Percentiles rank a stretch among this genome's conserved stretches.
These are phyloP conservation scores for Mobula birostris DNA, from an alignment of 2,113 vertebrate species.

Conservation along the genomic window DNA sequence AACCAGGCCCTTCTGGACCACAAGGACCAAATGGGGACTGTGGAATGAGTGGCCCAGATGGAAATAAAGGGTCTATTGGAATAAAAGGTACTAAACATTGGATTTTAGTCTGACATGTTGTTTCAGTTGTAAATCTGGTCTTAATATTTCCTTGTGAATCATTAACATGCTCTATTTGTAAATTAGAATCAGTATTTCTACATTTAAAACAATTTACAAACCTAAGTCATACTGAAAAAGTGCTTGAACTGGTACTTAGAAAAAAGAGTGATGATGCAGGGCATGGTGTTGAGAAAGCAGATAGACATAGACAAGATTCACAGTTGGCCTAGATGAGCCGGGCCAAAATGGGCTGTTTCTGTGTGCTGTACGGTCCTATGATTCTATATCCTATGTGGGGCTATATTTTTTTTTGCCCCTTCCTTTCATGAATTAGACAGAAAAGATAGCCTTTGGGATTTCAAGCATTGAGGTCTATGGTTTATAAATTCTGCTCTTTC, in stretches of 20 bases:
- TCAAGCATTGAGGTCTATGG: neutral
- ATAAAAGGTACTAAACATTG: neutral
- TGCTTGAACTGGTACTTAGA: no score
- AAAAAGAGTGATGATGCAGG: no score
- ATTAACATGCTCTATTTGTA: neutral
- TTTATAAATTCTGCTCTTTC: neutral
- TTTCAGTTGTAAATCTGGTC: neutral
- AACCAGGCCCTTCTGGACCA: conserved; percentile 2
- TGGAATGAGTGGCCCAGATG: neutral
- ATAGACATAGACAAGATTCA: no score
- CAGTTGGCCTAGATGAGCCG: no score
- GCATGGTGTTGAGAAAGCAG: no score
- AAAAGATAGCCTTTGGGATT: no score
- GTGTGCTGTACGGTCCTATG: no score
- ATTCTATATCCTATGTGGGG: no score
- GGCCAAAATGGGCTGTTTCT: no score
- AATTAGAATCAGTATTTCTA: neutral
- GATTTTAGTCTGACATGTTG: neutral
- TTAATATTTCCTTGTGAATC: neutral
- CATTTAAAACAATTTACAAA: neutral
- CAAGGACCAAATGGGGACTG: neutral
- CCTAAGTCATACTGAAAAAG: neutral
- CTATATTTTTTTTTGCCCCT: no score
- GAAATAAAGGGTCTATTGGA: neutral
- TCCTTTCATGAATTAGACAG: no score